Percentiles rank a stretch among this genome's conserved stretches.
Evolutionary conservation across 2,888 invertebrate genomes (phyloP).

Genomic region (Meloe dianella): DNA sequence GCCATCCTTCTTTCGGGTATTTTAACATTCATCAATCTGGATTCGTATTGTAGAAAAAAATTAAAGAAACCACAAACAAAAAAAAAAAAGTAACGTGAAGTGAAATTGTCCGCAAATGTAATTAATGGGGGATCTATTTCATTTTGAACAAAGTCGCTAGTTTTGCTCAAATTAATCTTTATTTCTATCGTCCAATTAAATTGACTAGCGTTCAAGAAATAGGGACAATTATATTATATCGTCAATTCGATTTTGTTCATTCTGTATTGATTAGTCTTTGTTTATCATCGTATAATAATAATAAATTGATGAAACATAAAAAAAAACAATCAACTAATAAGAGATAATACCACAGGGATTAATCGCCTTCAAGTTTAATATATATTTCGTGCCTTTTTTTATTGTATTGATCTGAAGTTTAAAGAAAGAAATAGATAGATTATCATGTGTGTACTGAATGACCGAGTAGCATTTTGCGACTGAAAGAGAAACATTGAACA

Average conservation of each 20-base stretch:
- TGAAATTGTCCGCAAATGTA: neutral
- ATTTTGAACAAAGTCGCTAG: neutral
- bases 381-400: neutral
- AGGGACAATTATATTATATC: neutral
- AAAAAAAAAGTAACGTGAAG: neutral
- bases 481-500: neutral
- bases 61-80: neutral
- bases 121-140: neutral
- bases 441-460: neutral
- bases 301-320: constrained; percentile 5
- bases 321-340: constrained; percentile 5
- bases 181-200: constrained; percentile 9
- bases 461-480: neutral
- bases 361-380: neutral
- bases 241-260: neutral
- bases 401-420: neutral
- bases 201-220: neutral
- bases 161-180: neutral
- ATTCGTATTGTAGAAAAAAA: neutral
- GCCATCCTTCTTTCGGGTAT: neutral
- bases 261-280: neutral
- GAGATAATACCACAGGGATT: neutral
- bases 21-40: neutral
- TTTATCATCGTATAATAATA: neutral
- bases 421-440: neutral